Percentiles rank a stretch among this genome's conserved stretches.
Conservation (phyloP, 2,113 vertebrate species). For the Scomber scombrus region DNA sequence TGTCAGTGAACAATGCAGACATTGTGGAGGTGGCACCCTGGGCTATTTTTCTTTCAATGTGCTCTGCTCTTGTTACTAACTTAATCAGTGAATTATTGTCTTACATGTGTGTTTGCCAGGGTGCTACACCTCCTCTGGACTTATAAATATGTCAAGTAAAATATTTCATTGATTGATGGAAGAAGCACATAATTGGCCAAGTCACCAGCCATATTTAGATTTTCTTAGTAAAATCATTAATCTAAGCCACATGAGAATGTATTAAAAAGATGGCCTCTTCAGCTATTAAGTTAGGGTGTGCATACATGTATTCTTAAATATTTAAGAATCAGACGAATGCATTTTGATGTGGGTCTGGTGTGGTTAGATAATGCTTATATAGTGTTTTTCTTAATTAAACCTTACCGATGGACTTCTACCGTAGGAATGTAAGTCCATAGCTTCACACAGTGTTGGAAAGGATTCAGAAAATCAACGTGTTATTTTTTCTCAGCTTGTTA, state of each 20-base stretch:
- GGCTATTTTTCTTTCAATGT: constrained; percentile 71
- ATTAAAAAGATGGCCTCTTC: constrained; percentile 4
- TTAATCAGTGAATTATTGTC: constrained; percentile 76
- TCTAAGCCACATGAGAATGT: constrained; percentile 50
- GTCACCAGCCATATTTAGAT: constrained; percentile 48
- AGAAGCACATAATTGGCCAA: constrained; percentile 53
- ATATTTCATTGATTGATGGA: constrained; percentile 66
- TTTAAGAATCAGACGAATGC: constrained; percentile 12
- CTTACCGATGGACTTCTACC: constrained; percentile 18
- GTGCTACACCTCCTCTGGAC: constrained; percentile 58
- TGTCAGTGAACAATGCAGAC: constrained; percentile 73
- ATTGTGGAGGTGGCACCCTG: constrained; percentile 61
- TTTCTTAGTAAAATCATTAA: constrained; percentile 55
- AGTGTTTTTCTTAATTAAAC: constrained; percentile 49
- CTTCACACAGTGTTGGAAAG: constrained; percentile 49
- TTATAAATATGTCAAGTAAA: constrained; percentile 76
- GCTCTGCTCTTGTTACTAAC: constrained; percentile 63
- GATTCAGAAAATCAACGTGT: constrained; percentile 45
- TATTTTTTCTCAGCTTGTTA: constrained; percentile 56
- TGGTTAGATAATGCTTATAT: constrained; percentile 32
- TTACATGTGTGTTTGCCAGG: constrained; percentile 63
- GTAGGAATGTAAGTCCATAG: constrained; percentile 37
- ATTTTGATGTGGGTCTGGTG: constrained; percentile 24
- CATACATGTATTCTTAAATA: constrained; percentile 18
- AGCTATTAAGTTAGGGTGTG: neutral